These are phyloP conservation scores for Tachina fera DNA, from an alignment of 2,888 invertebrate genomes.

Conservation along the genomic window DNA sequence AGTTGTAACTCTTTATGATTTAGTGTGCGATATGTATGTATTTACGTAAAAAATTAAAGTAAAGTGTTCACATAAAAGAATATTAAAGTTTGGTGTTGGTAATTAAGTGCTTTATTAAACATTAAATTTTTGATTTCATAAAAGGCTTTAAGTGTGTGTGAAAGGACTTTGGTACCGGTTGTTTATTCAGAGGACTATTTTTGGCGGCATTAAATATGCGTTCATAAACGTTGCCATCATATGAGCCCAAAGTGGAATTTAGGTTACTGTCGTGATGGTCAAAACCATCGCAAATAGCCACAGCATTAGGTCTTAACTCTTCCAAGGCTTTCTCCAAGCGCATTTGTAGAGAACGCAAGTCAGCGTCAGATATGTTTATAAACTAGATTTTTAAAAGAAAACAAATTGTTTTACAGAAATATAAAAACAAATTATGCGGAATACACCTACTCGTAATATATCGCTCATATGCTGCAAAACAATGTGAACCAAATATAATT, in stretches of 20 bases:
- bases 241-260: slow-evolving; percentile 90
- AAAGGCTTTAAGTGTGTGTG: slow-evolving; percentile 90
- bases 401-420: neutral
- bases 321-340: slow-evolving; percentile 89
- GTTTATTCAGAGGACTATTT: slow-evolving; percentile 91
- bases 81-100: no score
- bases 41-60: no score
- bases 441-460: slow-evolving; percentile 84
- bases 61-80: no score
- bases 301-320: slow-evolving; percentile 92
- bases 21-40: no score
- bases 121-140: slow-evolving; percentile 89
- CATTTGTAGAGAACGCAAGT: slow-evolving; percentile 84
- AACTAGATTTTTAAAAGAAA: slow-evolving; percentile 63
- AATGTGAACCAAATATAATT: slow-evolving; percentile 90
- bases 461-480: slow-evolving; percentile 90
- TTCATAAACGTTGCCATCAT: slow-evolving; percentile 93
- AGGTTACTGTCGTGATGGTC: slow-evolving; percentile 91
- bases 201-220: slow-evolving; percentile 90
- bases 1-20: no score
- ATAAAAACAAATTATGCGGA: neutral
- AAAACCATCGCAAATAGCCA: slow-evolving; percentile 95
- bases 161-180: slow-evolving; percentile 89
- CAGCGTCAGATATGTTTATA: slow-evolving; percentile 73
- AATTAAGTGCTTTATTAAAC: neutral